Percentiles rank a stretch among this genome's conserved stretches.
Evolutionary conservation across 2,113 vertebrate species (phyloP).

Genomic region (Eptesicus fuscus): DNA sequence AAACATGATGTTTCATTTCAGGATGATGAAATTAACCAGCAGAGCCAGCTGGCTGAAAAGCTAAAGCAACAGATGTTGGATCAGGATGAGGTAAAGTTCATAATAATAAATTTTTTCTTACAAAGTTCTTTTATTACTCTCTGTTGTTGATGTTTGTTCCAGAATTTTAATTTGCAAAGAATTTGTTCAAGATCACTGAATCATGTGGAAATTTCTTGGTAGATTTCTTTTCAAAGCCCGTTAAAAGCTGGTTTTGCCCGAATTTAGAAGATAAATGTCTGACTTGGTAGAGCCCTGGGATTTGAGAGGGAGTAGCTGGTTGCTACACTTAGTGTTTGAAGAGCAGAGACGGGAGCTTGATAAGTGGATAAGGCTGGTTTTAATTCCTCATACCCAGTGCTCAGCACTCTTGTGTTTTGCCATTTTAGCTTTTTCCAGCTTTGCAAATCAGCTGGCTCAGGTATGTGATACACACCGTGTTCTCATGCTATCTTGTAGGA

Average conservation of each 20-base stretch:
- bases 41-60: constrained; percentile 93
- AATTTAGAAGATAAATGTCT: constrained; percentile 1
- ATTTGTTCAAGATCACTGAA: constrained; percentile 15
- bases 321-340: background rate
- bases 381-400: background rate
- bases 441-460: background rate
- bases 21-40: constrained; percentile 99
- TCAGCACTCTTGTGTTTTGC: background rate
- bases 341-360: background rate
- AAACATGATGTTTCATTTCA: constrained; percentile 70
- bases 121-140: background rate
- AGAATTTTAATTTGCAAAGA: constrained; percentile 51
- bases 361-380: background rate
- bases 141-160: constrained; percentile 26
- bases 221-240: background rate
- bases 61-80: constrained; percentile 95
- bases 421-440: background rate
- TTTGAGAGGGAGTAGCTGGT: background rate
- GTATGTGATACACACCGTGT: background rate
- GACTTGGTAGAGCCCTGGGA: background rate
- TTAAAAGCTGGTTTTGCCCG: background rate
- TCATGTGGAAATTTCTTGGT: constrained; percentile 37
- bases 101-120: background rate
- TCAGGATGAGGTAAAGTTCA: constrained; percentile 92
- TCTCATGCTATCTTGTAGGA: background rate